Conservation (phyloP, 2,113 vertebrate genomes). For the Lamprotornis superbus region DNA sequence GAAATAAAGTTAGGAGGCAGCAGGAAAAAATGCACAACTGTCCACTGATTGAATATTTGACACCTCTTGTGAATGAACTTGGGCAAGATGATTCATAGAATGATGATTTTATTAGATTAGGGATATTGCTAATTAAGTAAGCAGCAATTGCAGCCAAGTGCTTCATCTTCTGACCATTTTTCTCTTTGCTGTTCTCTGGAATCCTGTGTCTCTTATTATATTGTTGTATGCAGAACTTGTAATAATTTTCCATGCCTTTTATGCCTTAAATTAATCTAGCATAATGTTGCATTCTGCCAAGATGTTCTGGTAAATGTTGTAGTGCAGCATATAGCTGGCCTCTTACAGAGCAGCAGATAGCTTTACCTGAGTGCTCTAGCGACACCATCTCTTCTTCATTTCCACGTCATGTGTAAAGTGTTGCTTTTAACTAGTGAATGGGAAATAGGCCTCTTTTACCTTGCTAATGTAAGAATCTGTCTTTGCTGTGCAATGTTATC, state of each 20-base stretch:
- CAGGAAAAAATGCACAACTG: neutral
- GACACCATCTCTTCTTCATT: neutral
- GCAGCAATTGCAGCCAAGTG: neutral
- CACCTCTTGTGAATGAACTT: neutral
- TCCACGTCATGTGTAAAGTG: neutral
- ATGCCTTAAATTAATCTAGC: slow-evolving; percentile 1
- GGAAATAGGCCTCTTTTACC: neutral
- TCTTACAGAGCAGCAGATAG: neutral
- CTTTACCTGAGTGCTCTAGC: neutral
- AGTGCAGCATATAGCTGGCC: neutral
- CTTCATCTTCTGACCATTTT: neutral
- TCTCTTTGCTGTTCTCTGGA: neutral
- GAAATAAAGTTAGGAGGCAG: neutral
- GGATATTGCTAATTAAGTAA: slow-evolving; percentile 5
- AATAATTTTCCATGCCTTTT: neutral
- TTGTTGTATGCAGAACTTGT: neutral
- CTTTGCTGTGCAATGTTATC: neutral
- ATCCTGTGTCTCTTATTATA: neutral
- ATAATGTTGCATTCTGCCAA: neutral
- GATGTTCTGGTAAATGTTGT: neutral
- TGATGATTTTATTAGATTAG: neutral
- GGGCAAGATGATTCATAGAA: neutral
- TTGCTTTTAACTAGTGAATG: neutral
- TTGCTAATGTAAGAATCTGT: neutral
- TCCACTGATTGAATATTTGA: neutral